Percentiles rank a stretch among this genome's conserved stretches.
phyloP scores from a whole-genome alignment of 2,888 invertebrate species.

The Ochropleura leucogaster region DNA sequence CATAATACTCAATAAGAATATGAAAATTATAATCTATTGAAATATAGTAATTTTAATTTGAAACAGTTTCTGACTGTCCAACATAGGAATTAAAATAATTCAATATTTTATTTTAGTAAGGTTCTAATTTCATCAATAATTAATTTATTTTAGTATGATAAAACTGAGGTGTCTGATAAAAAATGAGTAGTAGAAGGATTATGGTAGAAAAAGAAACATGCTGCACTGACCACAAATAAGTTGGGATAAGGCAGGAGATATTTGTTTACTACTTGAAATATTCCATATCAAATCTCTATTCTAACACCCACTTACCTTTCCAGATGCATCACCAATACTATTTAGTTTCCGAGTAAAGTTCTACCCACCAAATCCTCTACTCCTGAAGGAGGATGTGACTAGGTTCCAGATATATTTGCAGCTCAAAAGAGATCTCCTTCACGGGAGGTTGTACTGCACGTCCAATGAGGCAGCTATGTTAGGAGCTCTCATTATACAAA shows the following conservation, averaged over 20 bases:
- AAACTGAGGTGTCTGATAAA: no score
- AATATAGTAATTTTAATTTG: not conserved
- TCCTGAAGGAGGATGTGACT: slow-evolving; percentile 98
- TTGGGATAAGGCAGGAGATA: no score
- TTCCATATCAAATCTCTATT: not conserved
- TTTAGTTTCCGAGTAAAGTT: slow-evolving; percentile 99
- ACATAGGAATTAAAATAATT: not conserved
- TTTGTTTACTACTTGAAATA: not conserved
- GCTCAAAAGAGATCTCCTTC: slow-evolving; percentile 97
- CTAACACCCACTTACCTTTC: slow-evolving; percentile 63
- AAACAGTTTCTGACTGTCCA: not conserved
- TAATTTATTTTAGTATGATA: no score
- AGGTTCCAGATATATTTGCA: slow-evolving; percentile 98
- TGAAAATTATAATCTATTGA: not conserved
- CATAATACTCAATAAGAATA: no score
- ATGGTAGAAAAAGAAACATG: no score
- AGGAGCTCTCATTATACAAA: slow-evolving; percentile 98
- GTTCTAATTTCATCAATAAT: no score
- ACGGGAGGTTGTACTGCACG: slow-evolving; percentile 98
- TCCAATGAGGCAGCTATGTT: slow-evolving; percentile 96
- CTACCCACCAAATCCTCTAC: slow-evolving; percentile 98
- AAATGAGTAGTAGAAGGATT: no score
- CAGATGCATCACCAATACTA: slow-evolving; percentile 97
- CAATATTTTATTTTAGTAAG: not conserved
- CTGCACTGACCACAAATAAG: no score